Evolutionary conservation across 37 sponge, comb jelly and placozoan genomes (phyloP).

Genomic region (Ianthella basta): DNA sequence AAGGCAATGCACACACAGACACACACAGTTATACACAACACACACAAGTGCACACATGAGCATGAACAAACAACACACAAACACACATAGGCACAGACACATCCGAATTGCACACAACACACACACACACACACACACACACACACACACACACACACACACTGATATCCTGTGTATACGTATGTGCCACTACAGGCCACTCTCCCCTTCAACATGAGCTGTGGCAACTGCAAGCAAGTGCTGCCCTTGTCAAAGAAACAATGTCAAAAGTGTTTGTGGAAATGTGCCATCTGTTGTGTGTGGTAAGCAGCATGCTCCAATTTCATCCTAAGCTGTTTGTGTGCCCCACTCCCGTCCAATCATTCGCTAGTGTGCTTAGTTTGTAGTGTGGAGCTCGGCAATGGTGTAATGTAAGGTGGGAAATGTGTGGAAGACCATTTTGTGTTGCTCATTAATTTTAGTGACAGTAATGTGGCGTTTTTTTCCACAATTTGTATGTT

Average conservation of each 20-base stretch:
- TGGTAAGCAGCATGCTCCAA: constrained; percentile 56
- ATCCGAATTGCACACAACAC: neutral
- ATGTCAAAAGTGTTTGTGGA: constrained; percentile 72
- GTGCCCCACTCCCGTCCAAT: too few relatives aligned
- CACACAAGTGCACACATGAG: constrained; percentile 18
- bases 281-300: constrained; percentile 56
- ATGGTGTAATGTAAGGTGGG: too few relatives aligned
- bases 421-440: too few relatives aligned
- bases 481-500: too few relatives aligned
- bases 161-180: neutral
- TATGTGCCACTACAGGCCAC: neutral
- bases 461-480: too few relatives aligned
- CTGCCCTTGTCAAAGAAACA: constrained; percentile 45
- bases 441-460: too few relatives aligned
- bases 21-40: neutral
- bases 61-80: constrained; percentile 32
- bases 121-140: constrained; percentile 33
- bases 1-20: too few relatives aligned
- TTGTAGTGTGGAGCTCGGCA: too few relatives aligned
- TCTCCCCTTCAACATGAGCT: neutral
- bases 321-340: too few relatives aligned
- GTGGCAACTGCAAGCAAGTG: constrained; percentile 19
- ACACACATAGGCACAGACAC: neutral
- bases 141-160: constrained; percentile 15
- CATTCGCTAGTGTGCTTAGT: too few relatives aligned